phyloP scores from a whole-genome alignment of 2,888 invertebrate species.

The Drosophila barbarae region DNA sequence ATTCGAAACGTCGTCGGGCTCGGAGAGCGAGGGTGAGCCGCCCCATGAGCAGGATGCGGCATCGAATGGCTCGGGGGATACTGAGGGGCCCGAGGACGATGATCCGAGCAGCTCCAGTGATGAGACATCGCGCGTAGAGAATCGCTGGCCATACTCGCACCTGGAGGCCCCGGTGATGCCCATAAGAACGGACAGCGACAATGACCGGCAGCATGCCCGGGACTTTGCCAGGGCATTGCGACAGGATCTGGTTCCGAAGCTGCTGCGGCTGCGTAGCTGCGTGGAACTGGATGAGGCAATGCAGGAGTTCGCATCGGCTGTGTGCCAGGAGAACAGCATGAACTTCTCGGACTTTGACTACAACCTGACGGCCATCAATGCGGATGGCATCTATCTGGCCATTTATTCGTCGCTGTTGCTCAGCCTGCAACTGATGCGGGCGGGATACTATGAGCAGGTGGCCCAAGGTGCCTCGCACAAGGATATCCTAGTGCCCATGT shows the following conservation, averaged over 20 bases:
- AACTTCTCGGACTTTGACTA: conserved; percentile 81
- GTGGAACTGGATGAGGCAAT: conserved; percentile 94
- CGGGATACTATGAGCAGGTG: conserved; percentile 86
- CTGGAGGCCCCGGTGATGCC: conserved; percentile 79
- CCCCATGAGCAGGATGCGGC: conserved; percentile 85
- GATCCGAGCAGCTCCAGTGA: conserved; percentile 81
- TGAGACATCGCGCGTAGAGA: conserved; percentile 78
- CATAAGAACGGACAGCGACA: conserved; percentile 84
- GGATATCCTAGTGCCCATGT: conserved; percentile 82
- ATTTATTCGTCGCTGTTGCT: conserved; percentile 91
- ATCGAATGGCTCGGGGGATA: conserved; percentile 86
- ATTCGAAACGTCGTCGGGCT: conserved; percentile 82
- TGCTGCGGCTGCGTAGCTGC: conserved; percentile 87
- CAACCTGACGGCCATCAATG: conserved; percentile 89
- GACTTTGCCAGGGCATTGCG: conserved; percentile 90
- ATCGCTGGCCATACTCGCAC: conserved; percentile 80
- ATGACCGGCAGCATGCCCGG: conserved; percentile 91
- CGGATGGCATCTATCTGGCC: conserved; percentile 95
- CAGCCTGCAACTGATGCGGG: conserved; percentile 88
- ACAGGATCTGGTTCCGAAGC: conserved; percentile 87
- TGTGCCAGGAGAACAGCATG: conserved; percentile 87
- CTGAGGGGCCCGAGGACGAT: conserved; percentile 85
- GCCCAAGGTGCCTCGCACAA: conserved; percentile 75
- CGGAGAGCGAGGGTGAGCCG: conserved; percentile 86
- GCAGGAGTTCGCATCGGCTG: conserved; percentile 94